These are phyloP conservation scores for Pygoscelis adeliae DNA, from an alignment of 2,113 vertebrate species.

Conservation along the genomic window DNA sequence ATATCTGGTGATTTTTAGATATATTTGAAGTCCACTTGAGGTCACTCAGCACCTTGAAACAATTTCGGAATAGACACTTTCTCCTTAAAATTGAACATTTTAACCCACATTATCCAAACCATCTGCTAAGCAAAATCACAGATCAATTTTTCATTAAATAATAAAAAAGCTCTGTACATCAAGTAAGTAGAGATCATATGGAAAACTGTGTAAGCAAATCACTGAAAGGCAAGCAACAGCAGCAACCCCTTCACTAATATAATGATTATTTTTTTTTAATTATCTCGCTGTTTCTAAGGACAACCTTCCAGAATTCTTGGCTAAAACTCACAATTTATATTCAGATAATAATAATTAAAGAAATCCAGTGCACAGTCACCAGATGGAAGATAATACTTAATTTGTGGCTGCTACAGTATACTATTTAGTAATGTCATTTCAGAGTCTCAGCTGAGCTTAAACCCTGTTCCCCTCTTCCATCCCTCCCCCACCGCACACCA, in stretches of 20 bases:
- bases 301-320: slow-evolving; percentile 69
- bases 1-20: background rate
- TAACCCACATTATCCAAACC: slow-evolving; percentile 59
- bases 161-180: slow-evolving; percentile 38
- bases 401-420: slow-evolving; percentile 66
- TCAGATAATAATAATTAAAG: slow-evolving; percentile 79
- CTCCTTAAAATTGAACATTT: slow-evolving; percentile 60
- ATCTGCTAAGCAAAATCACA: slow-evolving; percentile 72
- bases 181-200: slow-evolving; percentile 30
- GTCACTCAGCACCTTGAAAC: background rate
- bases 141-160: slow-evolving; percentile 77
- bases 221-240: slow-evolving; percentile 38
- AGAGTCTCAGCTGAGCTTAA: slow-evolving; percentile 56
- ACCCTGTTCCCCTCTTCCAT: background rate
- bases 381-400: slow-evolving; percentile 77
- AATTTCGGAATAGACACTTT: slow-evolving; percentile 8
- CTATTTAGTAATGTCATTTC: slow-evolving; percentile 66
- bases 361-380: slow-evolving; percentile 69
- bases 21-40: background rate
- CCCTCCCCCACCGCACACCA: slow-evolving; percentile 1
- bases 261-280: slow-evolving; percentile 61
- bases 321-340: slow-evolving; percentile 74
- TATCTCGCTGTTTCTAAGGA: slow-evolving; percentile 61
- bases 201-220: slow-evolving; percentile 59
- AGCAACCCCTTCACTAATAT: slow-evolving; percentile 15